A percentile compares a stretch with the other conserved stretches of the same genome.
Evolutionary conservation across 2,888 invertebrate genomes (phyloP).

Genomic region (Parnassius glacialis): DNA sequence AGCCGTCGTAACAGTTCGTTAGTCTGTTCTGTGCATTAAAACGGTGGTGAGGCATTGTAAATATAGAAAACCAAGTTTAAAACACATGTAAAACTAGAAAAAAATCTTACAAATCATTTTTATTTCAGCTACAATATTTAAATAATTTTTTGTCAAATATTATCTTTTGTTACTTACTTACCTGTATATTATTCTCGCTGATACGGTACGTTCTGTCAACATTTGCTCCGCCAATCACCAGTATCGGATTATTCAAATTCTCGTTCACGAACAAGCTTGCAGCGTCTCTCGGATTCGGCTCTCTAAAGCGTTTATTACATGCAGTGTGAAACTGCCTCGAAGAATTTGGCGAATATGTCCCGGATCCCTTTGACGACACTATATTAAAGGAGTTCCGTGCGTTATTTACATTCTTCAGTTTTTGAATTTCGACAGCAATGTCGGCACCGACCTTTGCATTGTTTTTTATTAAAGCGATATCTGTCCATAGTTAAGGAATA

Average conservation of each 20-base stretch:
- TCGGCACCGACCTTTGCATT: conserved; percentile 92
- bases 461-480: conserved; percentile 95
- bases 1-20: no score
- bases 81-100: no score
- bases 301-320: conserved; percentile 33
- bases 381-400: conserved; percentile 50
- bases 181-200: conserved; percentile 83
- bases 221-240: conserved; percentile 90
- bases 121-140: conserved; percentile 5
- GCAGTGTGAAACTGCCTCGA: conserved; percentile 57
- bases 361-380: conserved; percentile 40
- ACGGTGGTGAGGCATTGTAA: no score
- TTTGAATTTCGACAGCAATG: conserved; percentile 85
- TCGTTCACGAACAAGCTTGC: conserved; percentile 33
- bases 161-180: conserved; percentile 65
- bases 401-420: conserved; percentile 56
- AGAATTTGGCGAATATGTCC: conserved; percentile 20
- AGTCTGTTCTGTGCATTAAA: no score
- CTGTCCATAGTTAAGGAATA: conserved; percentile 62
- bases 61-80: no score
- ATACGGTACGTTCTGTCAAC: conserved; percentile 86
- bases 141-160: not conserved
- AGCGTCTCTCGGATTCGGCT: conserved; percentile 33
- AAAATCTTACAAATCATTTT: not conserved
- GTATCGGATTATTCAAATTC: conserved; percentile 50